These are phyloP conservation scores for Lottia scabra DNA, from an alignment of 2,888 invertebrate species.

Conservation along the genomic window DNA sequence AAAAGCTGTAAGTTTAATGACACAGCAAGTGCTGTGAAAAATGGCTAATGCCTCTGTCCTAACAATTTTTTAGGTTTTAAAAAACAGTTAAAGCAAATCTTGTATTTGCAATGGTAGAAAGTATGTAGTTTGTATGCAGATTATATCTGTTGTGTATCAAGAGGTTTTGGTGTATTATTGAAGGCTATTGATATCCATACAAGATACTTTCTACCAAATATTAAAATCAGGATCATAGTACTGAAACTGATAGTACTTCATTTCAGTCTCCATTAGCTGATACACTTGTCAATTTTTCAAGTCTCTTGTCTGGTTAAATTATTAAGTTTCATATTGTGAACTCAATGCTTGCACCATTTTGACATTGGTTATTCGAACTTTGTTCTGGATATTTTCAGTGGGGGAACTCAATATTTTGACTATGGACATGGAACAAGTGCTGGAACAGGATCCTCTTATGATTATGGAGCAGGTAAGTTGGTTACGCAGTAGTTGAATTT, in stretches of 20 bases:
- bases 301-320: too few relatives aligned
- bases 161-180: slow-evolving; percentile 28
- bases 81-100: too few relatives aligned
- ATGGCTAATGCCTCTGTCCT: too few relatives aligned
- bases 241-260: slow-evolving; percentile 33
- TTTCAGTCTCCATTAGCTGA: slow-evolving; percentile 38
- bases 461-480: neutral
- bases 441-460: slow-evolving; percentile 27
- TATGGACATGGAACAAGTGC: slow-evolving; percentile 51
- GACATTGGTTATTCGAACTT: too few relatives aligned
- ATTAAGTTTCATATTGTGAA: too few relatives aligned
- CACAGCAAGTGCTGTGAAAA: too few relatives aligned
- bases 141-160: neutral
- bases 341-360: too few relatives aligned
- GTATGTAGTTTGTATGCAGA: neutral
- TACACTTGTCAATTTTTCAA: slow-evolving; percentile 18
- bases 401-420: slow-evolving; percentile 58
- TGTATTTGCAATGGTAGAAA: neutral
- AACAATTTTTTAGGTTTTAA: too few relatives aligned
- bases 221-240: slow-evolving; percentile 44
- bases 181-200: slow-evolving; percentile 19
- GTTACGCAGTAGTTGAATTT: too few relatives aligned
- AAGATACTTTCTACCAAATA: slow-evolving; percentile 18
- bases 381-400: slow-evolving; percentile 23
- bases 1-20: too few relatives aligned